These are phyloP conservation scores for Pipa parva DNA, from an alignment of 2,113 vertebrate species.

Conservation along the genomic window DNA sequence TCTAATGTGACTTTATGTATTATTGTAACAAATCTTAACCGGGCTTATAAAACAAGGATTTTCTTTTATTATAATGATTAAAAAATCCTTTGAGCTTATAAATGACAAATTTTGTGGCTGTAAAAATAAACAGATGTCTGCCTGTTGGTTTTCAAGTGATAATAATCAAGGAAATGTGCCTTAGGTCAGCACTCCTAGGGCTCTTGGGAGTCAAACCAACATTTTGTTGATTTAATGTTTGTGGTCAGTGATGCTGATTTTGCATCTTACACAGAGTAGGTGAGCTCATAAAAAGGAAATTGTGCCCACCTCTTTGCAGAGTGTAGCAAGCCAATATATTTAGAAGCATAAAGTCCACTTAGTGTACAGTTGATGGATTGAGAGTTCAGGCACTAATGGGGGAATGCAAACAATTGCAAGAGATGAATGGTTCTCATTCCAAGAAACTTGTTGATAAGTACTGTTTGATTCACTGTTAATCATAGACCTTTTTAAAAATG, in stretches of 20 bases:
- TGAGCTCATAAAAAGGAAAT: conserved; percentile 34
- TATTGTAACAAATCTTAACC: background rate
- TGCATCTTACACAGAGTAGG: conserved; percentile 20
- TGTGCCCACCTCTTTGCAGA: conserved; percentile 15
- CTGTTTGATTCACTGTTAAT: conserved; percentile 59
- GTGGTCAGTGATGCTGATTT: conserved; percentile 24
- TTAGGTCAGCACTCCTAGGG: background rate
- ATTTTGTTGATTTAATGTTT: conserved; percentile 25
- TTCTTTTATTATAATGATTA: background rate
- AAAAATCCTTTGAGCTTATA: conserved; percentile 1
- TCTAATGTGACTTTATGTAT: background rate
- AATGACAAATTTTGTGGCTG: background rate
- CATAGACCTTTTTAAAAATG: conserved; percentile 57
- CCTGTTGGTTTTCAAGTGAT: conserved; percentile 13
- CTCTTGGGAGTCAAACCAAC: conserved; percentile 11
- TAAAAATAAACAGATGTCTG: conserved; percentile 9
- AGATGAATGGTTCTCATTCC: conserved; percentile 27
- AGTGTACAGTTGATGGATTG: conserved; percentile 34
- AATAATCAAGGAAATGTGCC: conserved; percentile 4
- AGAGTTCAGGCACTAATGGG: conserved; percentile 27
- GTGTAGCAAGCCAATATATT: conserved; percentile 20
- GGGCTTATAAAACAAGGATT: background rate
- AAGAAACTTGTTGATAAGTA: conserved; percentile 48
- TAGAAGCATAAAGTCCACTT: conserved; percentile 32
- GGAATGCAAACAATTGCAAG: conserved; percentile 27